phyloP scores from a whole-genome alignment of 2,888 invertebrate genomes.

The Apamea monoglypha region DNA sequence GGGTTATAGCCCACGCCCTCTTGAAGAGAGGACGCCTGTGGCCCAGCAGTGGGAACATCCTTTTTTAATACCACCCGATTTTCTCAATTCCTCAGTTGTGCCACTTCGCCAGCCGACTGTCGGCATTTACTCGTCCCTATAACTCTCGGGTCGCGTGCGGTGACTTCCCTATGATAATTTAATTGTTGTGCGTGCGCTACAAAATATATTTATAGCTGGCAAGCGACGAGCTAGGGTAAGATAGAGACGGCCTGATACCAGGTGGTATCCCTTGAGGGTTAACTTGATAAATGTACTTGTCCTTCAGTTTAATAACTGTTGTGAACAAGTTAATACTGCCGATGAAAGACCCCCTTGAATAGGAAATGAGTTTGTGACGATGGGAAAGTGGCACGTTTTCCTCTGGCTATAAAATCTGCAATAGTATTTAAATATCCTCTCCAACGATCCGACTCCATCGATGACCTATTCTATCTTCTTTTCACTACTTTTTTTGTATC shows the following conservation, averaged over 20 bases:
- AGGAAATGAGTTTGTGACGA: background rate
- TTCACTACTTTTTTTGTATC: too few relatives aligned
- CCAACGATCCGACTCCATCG: too few relatives aligned
- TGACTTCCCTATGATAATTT: slow-evolving; percentile 89
- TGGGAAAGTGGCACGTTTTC: too few relatives aligned
- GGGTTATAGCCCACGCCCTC: too few relatives aligned
- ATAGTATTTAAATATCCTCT: too few relatives aligned
- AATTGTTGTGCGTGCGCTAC: slow-evolving; percentile 87
- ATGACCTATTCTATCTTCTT: too few relatives aligned
- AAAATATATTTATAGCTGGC: slow-evolving; percentile 78
- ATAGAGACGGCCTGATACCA: slow-evolving; percentile 65
- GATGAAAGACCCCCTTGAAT: background rate
- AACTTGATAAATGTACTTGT: slow-evolving; percentile 30
- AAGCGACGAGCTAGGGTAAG: slow-evolving; percentile 59
- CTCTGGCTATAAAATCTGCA: background rate
- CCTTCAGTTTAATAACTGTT: slow-evolving; percentile 11
- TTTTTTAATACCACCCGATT: background rate
- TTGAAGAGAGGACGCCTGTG: background rate
- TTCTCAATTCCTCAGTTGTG: slow-evolving; percentile 58
- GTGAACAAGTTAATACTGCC: slow-evolving; percentile 25
- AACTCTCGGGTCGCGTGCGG: slow-evolving; percentile 87
- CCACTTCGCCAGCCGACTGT: slow-evolving; percentile 48
- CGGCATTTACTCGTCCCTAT: slow-evolving; percentile 76
- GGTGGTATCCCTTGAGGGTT: slow-evolving; percentile 45
- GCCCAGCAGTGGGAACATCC: background rate